Conservation (phyloP, 37 sponge, comb jelly and placozoan genomes). For the Chondrilla cf. caribensis region DNA sequence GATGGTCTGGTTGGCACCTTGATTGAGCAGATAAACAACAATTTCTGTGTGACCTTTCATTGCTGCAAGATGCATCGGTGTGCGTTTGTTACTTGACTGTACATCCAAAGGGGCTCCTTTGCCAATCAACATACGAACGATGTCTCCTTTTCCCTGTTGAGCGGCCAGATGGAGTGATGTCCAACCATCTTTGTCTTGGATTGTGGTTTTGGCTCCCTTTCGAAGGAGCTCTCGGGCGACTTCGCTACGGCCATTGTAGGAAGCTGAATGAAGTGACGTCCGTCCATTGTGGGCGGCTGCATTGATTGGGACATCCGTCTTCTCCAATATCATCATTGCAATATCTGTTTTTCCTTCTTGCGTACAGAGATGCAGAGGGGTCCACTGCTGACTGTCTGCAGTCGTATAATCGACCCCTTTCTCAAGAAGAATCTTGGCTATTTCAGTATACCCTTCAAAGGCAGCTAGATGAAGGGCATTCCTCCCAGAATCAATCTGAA, state of each 20-base stretch:
- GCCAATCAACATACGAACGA: slow-evolving; percentile 37
- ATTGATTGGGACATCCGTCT: slow-evolving; percentile 41
- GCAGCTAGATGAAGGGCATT: slow-evolving; percentile 67
- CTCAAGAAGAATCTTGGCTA: too few relatives aligned
- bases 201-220: slow-evolving; percentile 23
- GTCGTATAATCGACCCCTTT: slow-evolving; percentile 41
- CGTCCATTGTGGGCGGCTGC: slow-evolving; percentile 48
- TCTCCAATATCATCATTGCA: slow-evolving; percentile 32
- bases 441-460: slow-evolving; percentile 55
- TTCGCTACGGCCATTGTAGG: slow-evolving; percentile 63
- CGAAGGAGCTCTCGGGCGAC: slow-evolving; percentile 44
- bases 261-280: too few relatives aligned
- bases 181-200: slow-evolving; percentile 68
- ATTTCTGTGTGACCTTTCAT: slow-evolving; percentile 67
- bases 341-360: too few relatives aligned
- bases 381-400: slow-evolving; percentile 72
- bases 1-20: too few relatives aligned
- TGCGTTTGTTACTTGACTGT: slow-evolving; percentile 61
- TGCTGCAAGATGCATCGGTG: slow-evolving; percentile 72
- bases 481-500: slow-evolving; percentile 47
- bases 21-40: too few relatives aligned
- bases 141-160: slow-evolving; percentile 55
- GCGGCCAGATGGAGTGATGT: slow-evolving; percentile 65
- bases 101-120: slow-evolving; percentile 36
- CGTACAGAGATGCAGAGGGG: slow-evolving; percentile 55